Evolutionary conservation across 2,888 invertebrate species (phyloP).

Genomic region (Lycophotia porphyrea): DNA sequence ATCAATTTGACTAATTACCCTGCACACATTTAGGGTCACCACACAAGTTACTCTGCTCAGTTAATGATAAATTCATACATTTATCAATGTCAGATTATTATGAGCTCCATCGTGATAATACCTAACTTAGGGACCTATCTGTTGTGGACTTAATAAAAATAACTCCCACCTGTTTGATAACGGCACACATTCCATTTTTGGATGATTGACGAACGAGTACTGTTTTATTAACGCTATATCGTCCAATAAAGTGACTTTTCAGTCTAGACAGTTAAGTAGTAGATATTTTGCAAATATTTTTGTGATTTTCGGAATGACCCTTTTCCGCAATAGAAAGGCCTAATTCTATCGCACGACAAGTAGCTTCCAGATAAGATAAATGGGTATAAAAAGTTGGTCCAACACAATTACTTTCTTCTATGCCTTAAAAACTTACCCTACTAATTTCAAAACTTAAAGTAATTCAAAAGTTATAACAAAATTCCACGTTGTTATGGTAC

Average conservation of each 20-base stretch:
- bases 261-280: not conserved
- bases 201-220: conserved; percentile 23
- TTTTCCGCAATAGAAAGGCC: not conserved
- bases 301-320: not conserved
- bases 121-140: conserved; percentile 31
- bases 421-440: not conserved
- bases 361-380: not conserved
- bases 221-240: conserved; percentile 20
- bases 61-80: conserved; percentile 59
- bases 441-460: conserved; percentile 12
- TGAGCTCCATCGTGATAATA: conserved; percentile 39
- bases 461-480: conserved; percentile 14
- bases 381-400: not conserved
- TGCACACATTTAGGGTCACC: conserved; percentile 16
- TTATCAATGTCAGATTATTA: conserved; percentile 64
- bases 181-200: conserved; percentile 17
- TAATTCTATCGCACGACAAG: not conserved
- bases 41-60: conserved; percentile 9
- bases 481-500: conserved; percentile 2
- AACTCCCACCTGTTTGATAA: conserved; percentile 28
- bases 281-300: not conserved
- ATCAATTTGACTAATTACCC: conserved; percentile 52
- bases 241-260: not conserved
- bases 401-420: not conserved
- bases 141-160: conserved; percentile 44